Evolutionary conservation across 2,888 invertebrate species (phyloP).

Genomic region (Amphipyra berbera): DNA sequence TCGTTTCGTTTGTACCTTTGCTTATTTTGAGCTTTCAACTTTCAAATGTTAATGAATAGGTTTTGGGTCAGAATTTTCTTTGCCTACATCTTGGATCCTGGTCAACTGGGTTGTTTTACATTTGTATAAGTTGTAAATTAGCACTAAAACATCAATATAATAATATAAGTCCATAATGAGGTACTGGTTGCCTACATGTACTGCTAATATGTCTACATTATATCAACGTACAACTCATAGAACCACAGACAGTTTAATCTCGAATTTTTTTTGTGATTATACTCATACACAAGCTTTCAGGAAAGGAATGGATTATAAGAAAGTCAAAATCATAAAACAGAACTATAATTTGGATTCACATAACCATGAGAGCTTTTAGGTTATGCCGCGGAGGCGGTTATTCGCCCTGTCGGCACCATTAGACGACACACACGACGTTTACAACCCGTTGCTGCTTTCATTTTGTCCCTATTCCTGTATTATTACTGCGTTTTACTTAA

Average conservation of each 20-base stretch:
- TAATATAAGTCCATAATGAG: neutral
- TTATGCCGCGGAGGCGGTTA: constrained; percentile 21
- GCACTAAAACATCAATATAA: constrained; percentile 15
- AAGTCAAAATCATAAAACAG: constrained; percentile 14
- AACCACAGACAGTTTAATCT: too few relatives aligned
- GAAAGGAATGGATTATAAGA: too few relatives aligned
- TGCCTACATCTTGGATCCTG: constrained; percentile 22
- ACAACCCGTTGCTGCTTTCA: constrained; percentile 57
- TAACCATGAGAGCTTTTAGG: constrained; percentile 5
- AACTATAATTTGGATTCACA: constrained; percentile 22
- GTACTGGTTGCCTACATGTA: constrained; percentile 1
- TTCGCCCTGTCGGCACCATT: constrained; percentile 62
- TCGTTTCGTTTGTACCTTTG: constrained; percentile 39
- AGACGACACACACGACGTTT: constrained; percentile 55
- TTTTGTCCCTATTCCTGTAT: constrained; percentile 50
- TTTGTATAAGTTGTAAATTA: constrained; percentile 37
- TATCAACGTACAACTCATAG: too few relatives aligned
- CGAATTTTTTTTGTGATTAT: too few relatives aligned
- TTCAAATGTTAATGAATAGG: constrained; percentile 51
- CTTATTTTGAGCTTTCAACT: constrained; percentile 54
- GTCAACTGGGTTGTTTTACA: constrained; percentile 28
- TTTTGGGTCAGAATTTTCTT: constrained; percentile 47
- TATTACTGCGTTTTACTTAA: constrained; percentile 48
- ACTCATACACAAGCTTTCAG: too few relatives aligned
- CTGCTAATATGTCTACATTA: neutral